phyloP scores from a whole-genome alignment of 2,113 vertebrate genomes.

The Silurus glanis region DNA sequence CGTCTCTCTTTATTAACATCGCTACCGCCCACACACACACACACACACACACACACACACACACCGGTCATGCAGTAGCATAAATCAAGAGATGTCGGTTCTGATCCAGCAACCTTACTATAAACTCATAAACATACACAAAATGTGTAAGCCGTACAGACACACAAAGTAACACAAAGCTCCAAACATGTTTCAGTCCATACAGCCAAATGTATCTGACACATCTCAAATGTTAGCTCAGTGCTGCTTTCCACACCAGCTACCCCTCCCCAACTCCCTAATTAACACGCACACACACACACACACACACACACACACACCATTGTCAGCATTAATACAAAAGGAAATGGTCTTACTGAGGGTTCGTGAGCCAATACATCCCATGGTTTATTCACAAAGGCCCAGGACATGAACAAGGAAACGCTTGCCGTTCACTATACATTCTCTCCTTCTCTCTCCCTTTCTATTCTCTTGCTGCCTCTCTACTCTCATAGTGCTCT shows the following conservation, averaged over 20 bases:
- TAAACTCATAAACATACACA: slow-evolving; percentile 40
- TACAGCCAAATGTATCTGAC: slow-evolving; percentile 48
- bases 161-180: slow-evolving; percentile 54
- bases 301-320: slow-evolving; percentile 1
- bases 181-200: slow-evolving; percentile 33
- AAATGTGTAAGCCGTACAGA: slow-evolving; percentile 49
- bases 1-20: slow-evolving; percentile 60
- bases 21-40: slow-evolving; percentile 54
- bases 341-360: slow-evolving; percentile 73
- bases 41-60: slow-evolving; percentile 60
- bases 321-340: slow-evolving; percentile 48
- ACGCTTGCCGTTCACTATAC: slow-evolving; percentile 73
- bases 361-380: slow-evolving; percentile 81
- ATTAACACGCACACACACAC: slow-evolving; percentile 36
- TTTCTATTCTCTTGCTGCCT: slow-evolving; percentile 36
- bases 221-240: slow-evolving; percentile 54
- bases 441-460: slow-evolving; percentile 67
- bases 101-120: slow-evolving; percentile 48
- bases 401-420: slow-evolving; percentile 78
- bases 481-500: slow-evolving; percentile 47
- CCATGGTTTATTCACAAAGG: slow-evolving; percentile 82
- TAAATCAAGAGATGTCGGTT: slow-evolving; percentile 71
- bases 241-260: slow-evolving; percentile 39
- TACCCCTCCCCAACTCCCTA: slow-evolving; percentile 36
- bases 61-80: slow-evolving; percentile 73